Conservation (phyloP, 2,888 invertebrate species). For the Anarsia innoxiella region DNA sequence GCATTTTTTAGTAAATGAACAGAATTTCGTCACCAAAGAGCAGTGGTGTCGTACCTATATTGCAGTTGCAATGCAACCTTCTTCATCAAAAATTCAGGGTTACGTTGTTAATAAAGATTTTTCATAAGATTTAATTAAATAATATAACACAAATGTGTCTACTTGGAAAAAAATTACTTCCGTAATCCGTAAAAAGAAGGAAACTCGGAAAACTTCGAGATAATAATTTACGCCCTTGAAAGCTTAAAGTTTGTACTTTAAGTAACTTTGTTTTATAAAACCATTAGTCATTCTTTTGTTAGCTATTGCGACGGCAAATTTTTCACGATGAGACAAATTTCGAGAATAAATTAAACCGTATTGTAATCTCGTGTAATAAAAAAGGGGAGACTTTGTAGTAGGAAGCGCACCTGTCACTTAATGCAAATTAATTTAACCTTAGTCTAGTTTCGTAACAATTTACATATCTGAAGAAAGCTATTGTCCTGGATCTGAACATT, state of each 20-base stretch:
- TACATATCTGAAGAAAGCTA: too few relatives aligned
- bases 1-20: too few relatives aligned
- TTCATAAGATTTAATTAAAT: too few relatives aligned
- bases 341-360: conserved; percentile 68
- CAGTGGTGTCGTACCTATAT: too few relatives aligned
- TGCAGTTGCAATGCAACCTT: too few relatives aligned
- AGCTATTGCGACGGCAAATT: conserved; percentile 63
- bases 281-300: conserved; percentile 73
- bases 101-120: too few relatives aligned
- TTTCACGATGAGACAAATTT: conserved; percentile 73
- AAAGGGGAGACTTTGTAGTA: conserved; percentile 31
- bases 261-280: conserved; percentile 68
- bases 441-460: not conserved
- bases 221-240: conserved; percentile 67
- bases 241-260: conserved; percentile 51
- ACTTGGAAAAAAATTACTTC: too few relatives aligned
- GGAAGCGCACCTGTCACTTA: conserved; percentile 27
- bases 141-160: too few relatives aligned
- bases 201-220: conserved; percentile 45
- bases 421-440: conserved; percentile 3
- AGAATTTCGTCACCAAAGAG: too few relatives aligned
- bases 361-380: conserved; percentile 67
- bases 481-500: too few relatives aligned
- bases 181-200: conserved; percentile 33
- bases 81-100: too few relatives aligned